Base-by-base conservation (phyloP, 1,140 invertebrate species). In the Conopomorpha cramerella region DNA sequence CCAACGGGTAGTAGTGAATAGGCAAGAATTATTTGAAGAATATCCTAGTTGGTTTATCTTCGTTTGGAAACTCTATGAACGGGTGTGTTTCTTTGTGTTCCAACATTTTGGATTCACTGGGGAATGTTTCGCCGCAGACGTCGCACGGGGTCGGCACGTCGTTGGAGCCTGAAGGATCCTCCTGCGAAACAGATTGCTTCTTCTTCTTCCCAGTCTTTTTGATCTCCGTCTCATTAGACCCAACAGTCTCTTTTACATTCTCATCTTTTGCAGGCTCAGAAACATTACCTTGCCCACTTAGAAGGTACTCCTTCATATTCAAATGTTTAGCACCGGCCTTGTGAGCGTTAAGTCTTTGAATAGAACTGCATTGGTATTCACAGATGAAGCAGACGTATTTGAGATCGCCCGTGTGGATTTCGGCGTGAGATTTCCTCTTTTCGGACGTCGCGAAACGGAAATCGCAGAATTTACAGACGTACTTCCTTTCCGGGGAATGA, bases 321-420 rank as follows among this genome's bases (percentile, higher is more conserved):
- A 43, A 37, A 47, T 76, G 71, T 46, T 71, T 76, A n/a, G 53
- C 11, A 0, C 65, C 66, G 29, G 45, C 38, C 39, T 76, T 76
- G 26, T 76, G 71, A 10, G 54, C 51, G 38, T 62, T 54, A 23
- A 72, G 40, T 12, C 71, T 47, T 27, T 72, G 68, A 30, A 67
- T 64, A 0, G 71, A 72, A 35, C 55, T 71, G 23, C 71, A 72
- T 34, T 63, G 58, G 35, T 76, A 76, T 39, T 76, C 71, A 28
- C 71, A 76, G 16, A 76, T 72, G 16, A 76, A 76, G 45, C 71
- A 76, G 0, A 76, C 71, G 34, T 63, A 76, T 39, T 68, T 72
- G 60, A 72, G 66, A 35, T 68, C 67, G 2, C 71, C 71, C 0
- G 67, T 76, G 26, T 76, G 71, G 16, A 76, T 41, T 45, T 65